Evolutionary conservation across 2,888 invertebrate genomes (phyloP).

Genomic region (Miltochrista miniata): DNA sequence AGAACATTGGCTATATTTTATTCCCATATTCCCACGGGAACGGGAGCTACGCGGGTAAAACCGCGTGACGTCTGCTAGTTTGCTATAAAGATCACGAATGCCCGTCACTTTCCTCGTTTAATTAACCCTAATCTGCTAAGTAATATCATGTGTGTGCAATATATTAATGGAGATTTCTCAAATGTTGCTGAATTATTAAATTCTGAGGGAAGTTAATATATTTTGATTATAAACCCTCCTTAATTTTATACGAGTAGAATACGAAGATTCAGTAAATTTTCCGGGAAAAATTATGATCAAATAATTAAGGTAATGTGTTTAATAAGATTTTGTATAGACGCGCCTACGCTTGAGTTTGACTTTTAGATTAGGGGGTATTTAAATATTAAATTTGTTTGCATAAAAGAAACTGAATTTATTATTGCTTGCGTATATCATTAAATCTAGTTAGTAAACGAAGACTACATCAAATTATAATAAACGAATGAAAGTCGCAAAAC

Average conservation of each 20-base stretch:
- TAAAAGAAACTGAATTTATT: neutral
- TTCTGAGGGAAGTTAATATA: slow-evolving; percentile 12
- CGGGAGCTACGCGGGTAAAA: too few relatives aligned
- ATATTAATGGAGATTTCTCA: slow-evolving; percentile 13
- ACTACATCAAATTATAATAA: too few relatives aligned
- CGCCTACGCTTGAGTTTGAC: too few relatives aligned
- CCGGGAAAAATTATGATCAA: neutral
- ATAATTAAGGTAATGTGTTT: neutral
- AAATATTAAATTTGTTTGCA: neutral
- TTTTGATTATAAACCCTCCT: slow-evolving; percentile 15
- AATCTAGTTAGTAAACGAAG: too few relatives aligned
- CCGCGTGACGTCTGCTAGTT: too few relatives aligned
- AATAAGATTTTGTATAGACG: too few relatives aligned
- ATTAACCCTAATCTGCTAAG: neutral
- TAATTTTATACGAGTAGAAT: slow-evolving; percentile 8
- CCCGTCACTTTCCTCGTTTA: neutral
- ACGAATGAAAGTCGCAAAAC: too few relatives aligned
- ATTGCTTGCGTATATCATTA: too few relatives aligned
- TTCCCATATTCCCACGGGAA: too few relatives aligned
- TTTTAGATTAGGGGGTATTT: neutral
- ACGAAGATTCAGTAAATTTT: neutral
- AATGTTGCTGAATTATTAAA: slow-evolving; percentile 13
- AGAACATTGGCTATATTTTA: too few relatives aligned
- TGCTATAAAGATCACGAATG: too few relatives aligned
- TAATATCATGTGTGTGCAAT: neutral